A percentile compares a stretch with the other conserved stretches of the same genome.
These are phyloP conservation scores for Eilema sororculum DNA, from an alignment of 2,888 invertebrate species.

Conservation along the genomic window DNA sequence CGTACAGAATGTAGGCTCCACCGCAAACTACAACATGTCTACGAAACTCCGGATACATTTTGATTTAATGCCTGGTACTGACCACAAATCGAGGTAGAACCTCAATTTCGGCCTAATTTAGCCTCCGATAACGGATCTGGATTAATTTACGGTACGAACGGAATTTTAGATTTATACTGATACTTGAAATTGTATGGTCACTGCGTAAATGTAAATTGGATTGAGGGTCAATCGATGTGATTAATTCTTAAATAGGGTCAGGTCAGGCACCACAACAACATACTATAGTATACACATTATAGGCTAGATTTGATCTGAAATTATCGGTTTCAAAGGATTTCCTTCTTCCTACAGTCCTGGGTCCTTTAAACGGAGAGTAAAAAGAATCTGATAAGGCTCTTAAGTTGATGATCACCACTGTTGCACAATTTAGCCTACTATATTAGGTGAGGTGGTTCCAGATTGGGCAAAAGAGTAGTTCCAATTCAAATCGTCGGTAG, in stretches of 20 bases:
- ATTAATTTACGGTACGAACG: slow-evolving; percentile 40
- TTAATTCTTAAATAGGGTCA: neutral
- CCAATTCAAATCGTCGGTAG: too few relatives aligned
- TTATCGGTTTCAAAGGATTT: too few relatives aligned
- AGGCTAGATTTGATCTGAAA: too few relatives aligned
- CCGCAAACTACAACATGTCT: slow-evolving; percentile 12
- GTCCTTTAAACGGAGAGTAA: too few relatives aligned
- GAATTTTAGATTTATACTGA: slow-evolving; percentile 38
- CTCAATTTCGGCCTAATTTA: slow-evolving; percentile 42
- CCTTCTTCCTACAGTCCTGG: too few relatives aligned
- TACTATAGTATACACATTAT: neutral
- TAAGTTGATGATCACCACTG: too few relatives aligned
- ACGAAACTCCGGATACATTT: slow-evolving; percentile 37
- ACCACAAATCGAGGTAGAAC: slow-evolving; percentile 24
- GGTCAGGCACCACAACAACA: too few relatives aligned
- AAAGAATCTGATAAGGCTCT: too few relatives aligned
- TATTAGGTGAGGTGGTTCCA: too few relatives aligned
- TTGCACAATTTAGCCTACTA: too few relatives aligned
- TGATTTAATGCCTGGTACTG: slow-evolving; percentile 43
- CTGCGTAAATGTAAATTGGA: neutral
- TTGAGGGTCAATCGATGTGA: neutral
- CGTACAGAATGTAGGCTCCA: neutral
- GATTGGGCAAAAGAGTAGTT: too few relatives aligned
- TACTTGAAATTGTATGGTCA: slow-evolving; percentile 14
- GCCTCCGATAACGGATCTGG: slow-evolving; percentile 34